Percentiles rank a stretch among this genome's conserved stretches.
Conservation (phyloP, 2,888 invertebrate species). For the Eristalis pertinax region DNA sequence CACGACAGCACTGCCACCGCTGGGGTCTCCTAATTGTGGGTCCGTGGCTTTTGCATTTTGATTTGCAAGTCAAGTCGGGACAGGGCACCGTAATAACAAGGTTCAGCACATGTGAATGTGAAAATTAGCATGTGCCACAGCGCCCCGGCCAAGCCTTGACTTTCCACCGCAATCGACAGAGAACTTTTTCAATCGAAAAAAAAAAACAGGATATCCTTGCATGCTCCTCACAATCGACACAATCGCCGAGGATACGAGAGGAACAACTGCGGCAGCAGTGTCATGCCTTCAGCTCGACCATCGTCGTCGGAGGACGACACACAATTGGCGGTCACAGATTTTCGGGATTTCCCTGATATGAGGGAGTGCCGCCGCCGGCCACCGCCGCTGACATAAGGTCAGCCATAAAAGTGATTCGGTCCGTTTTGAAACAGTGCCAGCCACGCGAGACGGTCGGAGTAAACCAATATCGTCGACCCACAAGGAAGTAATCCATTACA, state of each 20-base stretch:
- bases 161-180: background rate
- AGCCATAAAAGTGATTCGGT: background rate
- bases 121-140: conserved; percentile 36
- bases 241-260: background rate
- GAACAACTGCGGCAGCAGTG: background rate
- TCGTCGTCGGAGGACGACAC: conserved; percentile 7
- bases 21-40: conserved; percentile 37
- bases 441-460: background rate
- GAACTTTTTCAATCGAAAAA: background rate
- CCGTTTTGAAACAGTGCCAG: conserved; percentile 50
- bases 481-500: conserved; percentile 49
- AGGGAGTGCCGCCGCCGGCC: background rate
- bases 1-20: background rate
- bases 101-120: conserved; percentile 56
- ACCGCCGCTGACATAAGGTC: conserved; percentile 37
- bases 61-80: conserved; percentile 26
- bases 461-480: conserved; percentile 40
- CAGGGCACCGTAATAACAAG: conserved; percentile 33
- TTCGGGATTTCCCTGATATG: conserved; percentile 13
- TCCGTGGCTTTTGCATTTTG: conserved; percentile 36
- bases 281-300: conserved; percentile 28
- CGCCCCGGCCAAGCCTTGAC: background rate
- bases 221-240: conserved; percentile 34
- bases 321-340: conserved; percentile 31
- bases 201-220: conserved; percentile 40